These are phyloP conservation scores for Palythoa caribaeorum DNA, from an alignment of 92 coral and sea anemone genomes.

Conservation along the genomic window DNA sequence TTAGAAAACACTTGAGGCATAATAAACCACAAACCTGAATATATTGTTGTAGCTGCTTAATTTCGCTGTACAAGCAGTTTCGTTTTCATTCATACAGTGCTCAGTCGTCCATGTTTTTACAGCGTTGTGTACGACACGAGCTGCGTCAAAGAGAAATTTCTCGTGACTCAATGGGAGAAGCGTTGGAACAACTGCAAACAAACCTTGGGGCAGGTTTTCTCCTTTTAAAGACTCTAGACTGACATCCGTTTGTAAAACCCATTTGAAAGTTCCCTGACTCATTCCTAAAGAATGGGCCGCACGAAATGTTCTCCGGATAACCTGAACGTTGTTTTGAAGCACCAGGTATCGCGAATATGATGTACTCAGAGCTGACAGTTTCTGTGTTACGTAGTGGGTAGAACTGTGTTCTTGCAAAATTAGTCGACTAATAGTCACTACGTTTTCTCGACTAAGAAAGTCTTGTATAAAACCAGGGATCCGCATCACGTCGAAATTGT, in stretches of 20 bases:
- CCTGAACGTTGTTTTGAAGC: conserved; percentile 16
- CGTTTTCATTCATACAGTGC: background rate
- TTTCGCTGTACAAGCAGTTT: background rate
- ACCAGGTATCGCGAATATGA: conserved; percentile 33
- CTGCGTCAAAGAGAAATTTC: conserved; percentile 25
- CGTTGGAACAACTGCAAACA: conserved; percentile 30
- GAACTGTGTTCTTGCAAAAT: conserved; percentile 15
- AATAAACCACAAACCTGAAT: conserved; percentile 19
- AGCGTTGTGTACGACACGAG: conserved; percentile 30
- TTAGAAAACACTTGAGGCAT: no score
- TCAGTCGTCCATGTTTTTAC: conserved; percentile 16
- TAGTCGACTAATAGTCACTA: background rate
- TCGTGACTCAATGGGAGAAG: conserved; percentile 6
- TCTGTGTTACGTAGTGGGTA: background rate
- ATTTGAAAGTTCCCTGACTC: conserved; percentile 40
- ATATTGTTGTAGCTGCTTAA: background rate
- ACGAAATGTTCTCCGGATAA: conserved; percentile 27
- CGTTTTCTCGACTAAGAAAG: background rate
- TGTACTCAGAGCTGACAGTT: conserved; percentile 30
- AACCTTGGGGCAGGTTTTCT: conserved; percentile 10
- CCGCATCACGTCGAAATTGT: conserved; percentile 13
- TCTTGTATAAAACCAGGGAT: conserved; percentile 13
- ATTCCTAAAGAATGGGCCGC: conserved; percentile 12
- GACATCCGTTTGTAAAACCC: conserved; percentile 32
- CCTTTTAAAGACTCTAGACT: conserved; percentile 6